Conservation (phyloP, 2,113 vertebrate species). For the Vanacampus margaritifer region DNA sequence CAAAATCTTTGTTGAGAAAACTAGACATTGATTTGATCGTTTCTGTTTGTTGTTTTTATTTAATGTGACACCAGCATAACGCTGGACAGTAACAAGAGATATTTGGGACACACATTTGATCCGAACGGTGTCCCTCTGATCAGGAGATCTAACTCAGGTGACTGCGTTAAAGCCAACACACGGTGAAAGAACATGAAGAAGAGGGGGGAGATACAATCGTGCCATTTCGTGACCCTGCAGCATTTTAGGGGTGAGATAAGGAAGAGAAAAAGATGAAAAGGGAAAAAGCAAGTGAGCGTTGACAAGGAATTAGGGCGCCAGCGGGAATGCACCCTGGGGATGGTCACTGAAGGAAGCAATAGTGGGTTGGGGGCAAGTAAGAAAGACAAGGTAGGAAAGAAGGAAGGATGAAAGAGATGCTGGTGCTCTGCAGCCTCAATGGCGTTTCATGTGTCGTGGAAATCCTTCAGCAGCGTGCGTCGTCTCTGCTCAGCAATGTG, state of each 20-base stretch:
- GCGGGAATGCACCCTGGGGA: slow-evolving; percentile 28
- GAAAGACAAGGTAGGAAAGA: slow-evolving; percentile 31
- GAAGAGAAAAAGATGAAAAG: not conserved
- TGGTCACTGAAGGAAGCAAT: slow-evolving; percentile 11
- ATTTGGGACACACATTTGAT: not conserved
- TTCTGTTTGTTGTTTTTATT: not conserved
- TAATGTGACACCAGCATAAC: not conserved
- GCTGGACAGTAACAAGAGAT: slow-evolving; percentile 4
- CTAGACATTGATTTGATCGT: not conserved
- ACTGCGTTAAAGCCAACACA: slow-evolving; percentile 29
- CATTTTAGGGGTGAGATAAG: slow-evolving; percentile 34
- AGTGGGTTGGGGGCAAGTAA: not conserved
- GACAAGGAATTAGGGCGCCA: slow-evolving; percentile 19
- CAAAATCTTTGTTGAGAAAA: not conserved
- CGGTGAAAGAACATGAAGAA: slow-evolving; percentile 9
- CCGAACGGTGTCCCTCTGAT: slow-evolving; percentile 20
- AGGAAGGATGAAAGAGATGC: slow-evolving; percentile 38
- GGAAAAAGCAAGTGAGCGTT: slow-evolving; percentile 2
- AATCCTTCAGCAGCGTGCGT: slow-evolving; percentile 98
- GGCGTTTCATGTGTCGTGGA: slow-evolving; percentile 91
- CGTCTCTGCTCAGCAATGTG: slow-evolving; percentile 98
- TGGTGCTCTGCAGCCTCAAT: slow-evolving; percentile 52
- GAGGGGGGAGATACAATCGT: slow-evolving; percentile 42
- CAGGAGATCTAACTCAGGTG: slow-evolving; percentile 19
- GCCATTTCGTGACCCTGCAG: slow-evolving; percentile 62